These are phyloP conservation scores for Crematogaster levior DNA, from an alignment of 2,888 invertebrate genomes.

Conservation along the genomic window DNA sequence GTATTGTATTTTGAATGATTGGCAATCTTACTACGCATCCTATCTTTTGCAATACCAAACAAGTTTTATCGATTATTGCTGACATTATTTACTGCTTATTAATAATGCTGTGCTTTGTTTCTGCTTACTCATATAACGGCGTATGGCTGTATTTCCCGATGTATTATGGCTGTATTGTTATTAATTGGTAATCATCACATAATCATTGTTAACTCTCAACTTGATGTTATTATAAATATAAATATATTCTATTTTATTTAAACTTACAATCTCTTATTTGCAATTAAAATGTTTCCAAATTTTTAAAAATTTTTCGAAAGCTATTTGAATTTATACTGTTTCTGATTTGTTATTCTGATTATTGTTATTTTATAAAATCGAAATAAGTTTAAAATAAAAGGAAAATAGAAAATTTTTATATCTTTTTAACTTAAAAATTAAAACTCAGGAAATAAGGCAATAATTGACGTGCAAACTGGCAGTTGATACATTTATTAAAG, in stretches of 20 bases:
- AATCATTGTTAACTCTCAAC: slow-evolving; percentile 18
- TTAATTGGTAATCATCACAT: slow-evolving; percentile 46
- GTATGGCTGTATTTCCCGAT: not conserved
- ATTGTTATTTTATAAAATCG: not conserved
- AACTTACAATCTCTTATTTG: not conserved
- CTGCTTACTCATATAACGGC: slow-evolving; percentile 38
- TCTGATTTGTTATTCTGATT: not conserved
- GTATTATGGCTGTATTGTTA: slow-evolving; percentile 29
- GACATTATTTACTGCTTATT: slow-evolving; percentile 30
- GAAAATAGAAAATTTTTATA: not conserved
- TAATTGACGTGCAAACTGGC: too few relatives aligned
- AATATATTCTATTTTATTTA: not conserved
- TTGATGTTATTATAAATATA: too few relatives aligned
- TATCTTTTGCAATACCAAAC: slow-evolving; percentile 3
- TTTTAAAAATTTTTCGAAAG: not conserved
- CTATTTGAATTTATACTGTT: not conserved
- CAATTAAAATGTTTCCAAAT: not conserved
- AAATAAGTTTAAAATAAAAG: not conserved
- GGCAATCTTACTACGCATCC: not conserved
- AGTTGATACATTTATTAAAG: too few relatives aligned
- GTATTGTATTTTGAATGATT: not conserved
- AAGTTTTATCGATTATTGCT: slow-evolving; percentile 10
- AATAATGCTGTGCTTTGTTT: slow-evolving; percentile 36
- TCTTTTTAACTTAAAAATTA: too few relatives aligned
- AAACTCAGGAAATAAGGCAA: too few relatives aligned